phyloP scores from a whole-genome alignment of 2,797 vertebrate genomes.

The Lates japonicus region DNA sequence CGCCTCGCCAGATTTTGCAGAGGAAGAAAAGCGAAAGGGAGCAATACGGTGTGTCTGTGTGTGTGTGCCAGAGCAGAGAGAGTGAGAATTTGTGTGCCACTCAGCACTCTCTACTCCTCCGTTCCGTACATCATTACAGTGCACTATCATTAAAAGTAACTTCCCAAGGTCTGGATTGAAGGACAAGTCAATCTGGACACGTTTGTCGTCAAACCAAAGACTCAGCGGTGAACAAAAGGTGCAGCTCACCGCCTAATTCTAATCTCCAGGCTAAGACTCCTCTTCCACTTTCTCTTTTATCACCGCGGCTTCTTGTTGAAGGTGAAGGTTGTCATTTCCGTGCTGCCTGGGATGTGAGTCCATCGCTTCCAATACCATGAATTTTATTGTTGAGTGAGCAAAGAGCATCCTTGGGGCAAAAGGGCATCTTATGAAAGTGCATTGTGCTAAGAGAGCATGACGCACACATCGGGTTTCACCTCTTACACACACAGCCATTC shows the following conservation, averaged over 20 bases:
- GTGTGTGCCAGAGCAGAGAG: constrained; percentile 26
- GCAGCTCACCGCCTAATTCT: constrained; percentile 67
- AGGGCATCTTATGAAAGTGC: constrained; percentile 69
- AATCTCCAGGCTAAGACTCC: constrained; percentile 53
- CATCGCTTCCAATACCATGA: constrained; percentile 54
- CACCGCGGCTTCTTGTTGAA: constrained; percentile 33
- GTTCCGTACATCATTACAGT: constrained; percentile 52
- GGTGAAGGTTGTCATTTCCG: constrained; percentile 55
- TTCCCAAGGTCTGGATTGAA: constrained; percentile 55
- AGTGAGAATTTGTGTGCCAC: constrained; percentile 48
- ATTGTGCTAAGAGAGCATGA: constrained; percentile 57
- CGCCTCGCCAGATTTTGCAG: constrained; percentile 59
- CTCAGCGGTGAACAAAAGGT: constrained; percentile 64
- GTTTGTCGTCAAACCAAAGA: constrained; percentile 49
- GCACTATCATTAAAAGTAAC: constrained; percentile 51
- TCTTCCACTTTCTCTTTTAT: constrained; percentile 62
- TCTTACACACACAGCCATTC: constrained; percentile 10
- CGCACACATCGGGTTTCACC: constrained; percentile 35
- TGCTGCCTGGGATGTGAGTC: constrained; percentile 58
- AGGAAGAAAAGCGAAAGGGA: constrained; percentile 50
- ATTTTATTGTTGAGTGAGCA: constrained; percentile 79
- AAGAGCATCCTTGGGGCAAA: constrained; percentile 77
- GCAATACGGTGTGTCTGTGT: constrained; percentile 20
- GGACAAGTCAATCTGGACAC: constrained; percentile 46
- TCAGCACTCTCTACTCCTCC: constrained; percentile 35